Evolutionary conservation across 2,113 vertebrate species (phyloP).

Genomic region (Setophaga coronata): DNA sequence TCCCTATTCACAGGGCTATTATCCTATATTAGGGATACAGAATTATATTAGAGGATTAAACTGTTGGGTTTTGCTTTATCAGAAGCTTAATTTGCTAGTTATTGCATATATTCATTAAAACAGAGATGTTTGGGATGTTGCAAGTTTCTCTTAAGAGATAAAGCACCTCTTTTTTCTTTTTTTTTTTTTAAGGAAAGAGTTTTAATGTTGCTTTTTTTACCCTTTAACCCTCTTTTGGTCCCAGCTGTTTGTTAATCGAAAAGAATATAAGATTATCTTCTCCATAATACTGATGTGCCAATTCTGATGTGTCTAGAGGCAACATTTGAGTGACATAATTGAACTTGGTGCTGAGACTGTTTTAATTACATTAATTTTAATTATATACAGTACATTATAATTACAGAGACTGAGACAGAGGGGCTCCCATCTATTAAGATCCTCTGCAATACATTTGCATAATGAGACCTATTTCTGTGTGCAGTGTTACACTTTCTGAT

Average conservation of each 20-base stretch:
- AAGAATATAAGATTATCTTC: neutral
- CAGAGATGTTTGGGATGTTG: neutral
- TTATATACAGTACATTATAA: constrained; percentile 68
- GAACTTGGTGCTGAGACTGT: constrained; percentile 25
- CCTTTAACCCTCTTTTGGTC: neutral
- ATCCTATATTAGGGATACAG: neutral
- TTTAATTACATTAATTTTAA: constrained; percentile 73
- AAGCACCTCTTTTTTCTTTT: neutral
- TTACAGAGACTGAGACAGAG: constrained; percentile 49
- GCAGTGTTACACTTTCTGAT: constrained; percentile 42
- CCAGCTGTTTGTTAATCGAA: constrained; percentile 1
- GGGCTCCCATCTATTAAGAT: constrained; percentile 37
- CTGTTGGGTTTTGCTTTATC: neutral
- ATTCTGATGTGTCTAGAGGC: constrained; percentile 27
- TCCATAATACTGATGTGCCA: neutral
- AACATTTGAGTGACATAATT: constrained; percentile 51
- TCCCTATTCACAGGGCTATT: neutral
- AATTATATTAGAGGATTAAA: neutral
- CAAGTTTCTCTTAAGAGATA: neutral
- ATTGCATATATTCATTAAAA: neutral
- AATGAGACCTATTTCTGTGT: constrained; percentile 37
- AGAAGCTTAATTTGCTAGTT: neutral
- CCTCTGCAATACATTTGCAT: constrained; percentile 6
- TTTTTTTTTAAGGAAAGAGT: neutral
- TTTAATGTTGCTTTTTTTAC: neutral